Evolutionary conservation across 2,113 vertebrate genomes (phyloP), one percentile per base, ranked within the genome.

Genomic region (Datnioides undecimradiatus): DNA sequence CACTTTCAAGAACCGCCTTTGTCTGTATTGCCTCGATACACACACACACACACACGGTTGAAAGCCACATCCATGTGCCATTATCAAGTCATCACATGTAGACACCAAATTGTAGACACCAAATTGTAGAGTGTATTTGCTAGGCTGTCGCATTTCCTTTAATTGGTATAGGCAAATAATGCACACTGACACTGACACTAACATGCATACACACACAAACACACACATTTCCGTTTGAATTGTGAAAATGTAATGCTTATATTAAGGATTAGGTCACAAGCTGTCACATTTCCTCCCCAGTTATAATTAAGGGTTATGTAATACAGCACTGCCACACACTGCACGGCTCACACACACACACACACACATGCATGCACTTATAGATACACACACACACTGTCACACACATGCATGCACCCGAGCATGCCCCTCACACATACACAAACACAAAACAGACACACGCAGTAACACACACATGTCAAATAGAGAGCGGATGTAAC

Each of bases 251-350:
- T 84, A 86, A 86, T 76, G 51, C 81, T 80, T 86, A 58, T 81
- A 83, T 90, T 88, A 79, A 78, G 86, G 91, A 90, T 93, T 87
- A 90, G 88, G 90, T 91, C 90, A 90, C 87, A 86, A 91, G 80
- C 91, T 90, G 92, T 90, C 91, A 88, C 86, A 90, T 93, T 90
- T 90, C 79, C 79, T 91, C 79, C 62, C 46, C 40, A 73, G 84
- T 88, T 86, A 83, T 91, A 92, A 93, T 92, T 89, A 91, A 86
- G 84, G 71, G 74, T 90, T 90, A 91, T 85, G 88, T 84, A 89
- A 92, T 81, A 69, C 49, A 73, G 70, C 76, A 64, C 65, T 54
- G 55, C 74, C 60, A 87, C 52, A 74, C 73, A 80, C 79, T 69
- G 54, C 58, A 41, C 10, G 51, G 25, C 52, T 77, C 48, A 34